Percentiles rank a stretch among this genome's conserved stretches.
Conservation (phyloP, 2,113 vertebrate species). For the Mola mola region DNA sequence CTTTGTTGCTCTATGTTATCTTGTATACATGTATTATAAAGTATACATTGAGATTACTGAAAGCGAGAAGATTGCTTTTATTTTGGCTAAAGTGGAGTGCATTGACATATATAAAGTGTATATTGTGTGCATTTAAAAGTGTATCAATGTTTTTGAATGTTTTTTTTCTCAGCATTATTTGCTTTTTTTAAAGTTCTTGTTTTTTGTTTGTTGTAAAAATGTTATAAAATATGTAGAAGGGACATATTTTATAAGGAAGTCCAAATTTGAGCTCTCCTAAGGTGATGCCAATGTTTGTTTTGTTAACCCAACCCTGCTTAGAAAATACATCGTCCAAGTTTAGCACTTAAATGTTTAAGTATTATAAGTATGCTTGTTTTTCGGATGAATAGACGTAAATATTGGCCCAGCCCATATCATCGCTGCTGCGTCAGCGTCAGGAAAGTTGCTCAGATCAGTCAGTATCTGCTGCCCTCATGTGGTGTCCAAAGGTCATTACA, state of each 20-base stretch:
- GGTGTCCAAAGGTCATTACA: constrained; percentile 49
- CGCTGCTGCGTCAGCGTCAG: no score
- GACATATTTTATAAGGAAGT: constrained; percentile 64
- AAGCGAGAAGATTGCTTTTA: constrained; percentile 68
- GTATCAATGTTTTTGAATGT: constrained; percentile 75
- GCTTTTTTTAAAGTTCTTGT: constrained; percentile 48
- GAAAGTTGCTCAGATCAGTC: no score
- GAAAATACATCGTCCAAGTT: constrained; percentile 45
- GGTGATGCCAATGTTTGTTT: constrained; percentile 41
- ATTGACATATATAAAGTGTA: constrained; percentile 76
- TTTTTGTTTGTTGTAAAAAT: constrained; percentile 38
- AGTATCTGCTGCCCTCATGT: constrained; percentile 68
- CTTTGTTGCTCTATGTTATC: constrained; percentile 83
- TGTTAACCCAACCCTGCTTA: constrained; percentile 53
- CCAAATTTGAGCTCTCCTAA: constrained; percentile 57
- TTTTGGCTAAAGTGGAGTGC: constrained; percentile 73
- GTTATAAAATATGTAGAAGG: no score
- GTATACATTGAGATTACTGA: constrained; percentile 72
- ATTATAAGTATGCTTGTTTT: constrained; percentile 38
- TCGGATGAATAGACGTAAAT: not conserved
- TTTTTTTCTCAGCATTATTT: constrained; percentile 61
- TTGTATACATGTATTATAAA: constrained; percentile 81
- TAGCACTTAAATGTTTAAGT: constrained; percentile 70
- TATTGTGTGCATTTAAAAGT: constrained; percentile 79
- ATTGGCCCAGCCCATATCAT: constrained; percentile 11